A percentile compares a stretch with the other conserved stretches of the same genome.
Conservation (phyloP, 2,797 vertebrate species). For the Falco columbarius region DNA sequence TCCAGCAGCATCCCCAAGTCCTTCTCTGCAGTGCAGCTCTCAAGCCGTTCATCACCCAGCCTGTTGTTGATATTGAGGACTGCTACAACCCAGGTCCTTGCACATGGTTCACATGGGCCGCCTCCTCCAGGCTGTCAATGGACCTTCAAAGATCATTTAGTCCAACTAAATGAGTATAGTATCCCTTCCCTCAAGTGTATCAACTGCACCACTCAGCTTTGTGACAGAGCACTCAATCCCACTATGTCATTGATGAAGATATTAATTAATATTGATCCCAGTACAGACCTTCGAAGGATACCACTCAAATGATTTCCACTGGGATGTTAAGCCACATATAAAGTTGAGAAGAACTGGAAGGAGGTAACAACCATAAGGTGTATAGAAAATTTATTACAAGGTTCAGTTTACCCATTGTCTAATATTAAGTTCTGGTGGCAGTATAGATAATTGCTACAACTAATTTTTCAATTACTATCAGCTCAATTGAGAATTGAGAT, state of each 20-base stretch:
- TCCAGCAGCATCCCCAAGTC: too few species aligned
- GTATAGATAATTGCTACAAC: not conserved
- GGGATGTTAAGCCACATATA: not conserved
- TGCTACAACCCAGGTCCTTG: not conserved
- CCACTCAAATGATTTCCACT: not conserved
- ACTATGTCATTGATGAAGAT: not conserved
- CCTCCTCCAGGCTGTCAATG: not conserved
- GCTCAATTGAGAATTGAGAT: not conserved
- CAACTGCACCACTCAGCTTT: not conserved
- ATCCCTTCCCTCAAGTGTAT: not conserved
- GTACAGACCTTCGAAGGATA: not conserved
- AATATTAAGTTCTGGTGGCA: not conserved
- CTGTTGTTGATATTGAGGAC: not conserved
- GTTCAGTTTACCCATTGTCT: not conserved
- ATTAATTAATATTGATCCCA: not conserved
- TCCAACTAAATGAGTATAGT: not conserved
- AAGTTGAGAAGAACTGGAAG: not conserved
- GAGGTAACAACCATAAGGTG: not conserved
- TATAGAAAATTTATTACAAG: not conserved
- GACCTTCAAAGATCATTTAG: not conserved
- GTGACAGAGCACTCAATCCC: not conserved
- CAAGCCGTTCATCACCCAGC: not conserved
- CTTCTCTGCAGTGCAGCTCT: too few species aligned
- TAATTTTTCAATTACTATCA: not conserved
- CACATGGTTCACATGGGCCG: not conserved